A percentile compares a stretch with the other conserved stretches of the same genome.
Conservation (phyloP, 2,888 invertebrate species). For the Perdita meconis region DNA sequence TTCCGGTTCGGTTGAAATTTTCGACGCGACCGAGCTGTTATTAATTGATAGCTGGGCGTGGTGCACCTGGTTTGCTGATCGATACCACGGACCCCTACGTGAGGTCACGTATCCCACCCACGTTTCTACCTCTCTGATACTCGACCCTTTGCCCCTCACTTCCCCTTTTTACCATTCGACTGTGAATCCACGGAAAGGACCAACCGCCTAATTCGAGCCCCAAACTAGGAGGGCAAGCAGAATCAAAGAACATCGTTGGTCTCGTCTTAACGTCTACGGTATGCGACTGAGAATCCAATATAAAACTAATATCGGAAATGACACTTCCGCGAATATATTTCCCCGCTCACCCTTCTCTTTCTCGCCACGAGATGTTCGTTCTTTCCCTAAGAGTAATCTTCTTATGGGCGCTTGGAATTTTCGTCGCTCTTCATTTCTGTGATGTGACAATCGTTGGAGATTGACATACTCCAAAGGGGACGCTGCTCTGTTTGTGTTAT, state of each 20-base stretch:
- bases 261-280: constrained; percentile 33
- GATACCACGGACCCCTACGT: constrained; percentile 74
- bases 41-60: constrained; percentile 72
- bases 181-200: constrained; percentile 29
- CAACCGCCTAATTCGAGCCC: constrained; percentile 36
- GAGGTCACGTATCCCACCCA: constrained; percentile 62
- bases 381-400: constrained; percentile 32
- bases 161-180: constrained; percentile 6
- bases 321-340: constrained; percentile 59
- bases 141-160: constrained; percentile 1
- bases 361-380: not conserved
- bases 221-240: constrained; percentile 2
- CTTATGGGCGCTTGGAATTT: constrained; percentile 11
- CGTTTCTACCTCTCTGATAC: constrained; percentile 33
- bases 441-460: not conserved
- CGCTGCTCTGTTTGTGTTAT: no score
- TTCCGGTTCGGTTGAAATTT: constrained; percentile 8
- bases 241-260: constrained; percentile 29
- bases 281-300: constrained; percentile 73
- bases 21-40: constrained; percentile 45
- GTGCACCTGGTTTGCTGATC: constrained; percentile 80
- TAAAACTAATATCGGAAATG: constrained; percentile 77
- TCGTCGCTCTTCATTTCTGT: not conserved
- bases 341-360: not conserved
- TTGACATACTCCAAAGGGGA: no score